Conservation (phyloP, 2,113 vertebrate genomes). For the Archocentrus centrarchus region DNA sequence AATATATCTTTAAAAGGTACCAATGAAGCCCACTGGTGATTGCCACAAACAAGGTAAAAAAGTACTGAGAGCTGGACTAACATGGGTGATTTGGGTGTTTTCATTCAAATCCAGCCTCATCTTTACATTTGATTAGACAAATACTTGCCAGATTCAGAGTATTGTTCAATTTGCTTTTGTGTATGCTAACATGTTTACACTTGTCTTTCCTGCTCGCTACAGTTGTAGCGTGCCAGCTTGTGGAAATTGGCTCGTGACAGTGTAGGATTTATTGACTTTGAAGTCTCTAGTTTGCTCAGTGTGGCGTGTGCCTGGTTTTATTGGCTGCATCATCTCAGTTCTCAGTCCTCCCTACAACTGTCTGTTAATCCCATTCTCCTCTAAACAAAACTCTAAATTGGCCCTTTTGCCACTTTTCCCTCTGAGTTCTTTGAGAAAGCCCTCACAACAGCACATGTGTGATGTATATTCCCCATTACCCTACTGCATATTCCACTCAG, state of each 20-base stretch:
- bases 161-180: constrained; percentile 25
- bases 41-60: neutral
- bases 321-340: constrained; percentile 39
- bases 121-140: neutral
- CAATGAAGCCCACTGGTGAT: neutral
- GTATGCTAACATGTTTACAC: constrained; percentile 53
- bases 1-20: neutral
- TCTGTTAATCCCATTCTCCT: constrained; percentile 34
- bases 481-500: constrained; percentile 21
- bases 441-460: neutral
- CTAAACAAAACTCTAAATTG: constrained; percentile 26
- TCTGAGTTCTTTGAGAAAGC: neutral
- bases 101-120: neutral
- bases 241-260: constrained; percentile 41
- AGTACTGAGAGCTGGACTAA: neutral
- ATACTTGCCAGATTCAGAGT: neutral
- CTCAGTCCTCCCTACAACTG: constrained; percentile 19
- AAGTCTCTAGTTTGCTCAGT: constrained; percentile 62
- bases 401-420: constrained; percentile 11
- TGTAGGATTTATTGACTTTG: constrained; percentile 66
- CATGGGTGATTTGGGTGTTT: neutral
- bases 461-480: constrained; percentile 39
- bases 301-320: constrained; percentile 29
- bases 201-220: constrained; percentile 15
- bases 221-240: constrained; percentile 37